Evolutionary conservation across 1,140 invertebrate species (phyloP), one percentile per base, ranked within the genome.

Genomic region (Hyphantria cunea): DNA sequence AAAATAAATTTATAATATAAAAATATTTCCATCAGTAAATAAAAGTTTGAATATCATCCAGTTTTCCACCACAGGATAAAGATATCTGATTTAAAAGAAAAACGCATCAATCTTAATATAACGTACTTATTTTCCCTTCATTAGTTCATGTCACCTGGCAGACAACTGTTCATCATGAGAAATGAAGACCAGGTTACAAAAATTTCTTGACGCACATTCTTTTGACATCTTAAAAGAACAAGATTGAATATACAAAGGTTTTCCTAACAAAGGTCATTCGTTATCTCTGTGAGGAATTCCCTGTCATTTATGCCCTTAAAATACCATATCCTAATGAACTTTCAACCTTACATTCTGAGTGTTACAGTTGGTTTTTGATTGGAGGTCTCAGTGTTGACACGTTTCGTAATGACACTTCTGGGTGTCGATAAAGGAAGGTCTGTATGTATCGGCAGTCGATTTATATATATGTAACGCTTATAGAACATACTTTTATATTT

Each of bases 401-500:
- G 37, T 13, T 7, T 44, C 6, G 41, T 44, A 12, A 44, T 7
- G 11, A 44, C n/a, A 44, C 41, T 44, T 44, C 12, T 13, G 41
- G 41, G n/a, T 13, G 41, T 44, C 41, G 41, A 44, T 44, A 56
- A 14, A 56, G 53, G 53, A 56, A 56, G 42, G 13, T n/a, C 25
- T 13, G 17, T 25, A 42, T 31, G 39, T 42, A 54, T 54, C 52
- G 52, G 15, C 0, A 54, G 42, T 42, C 52, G 17, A 25, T 54
- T 42, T 9, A 54, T 42, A 53, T 52, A 10, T 13, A 37, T 37
- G 34, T 44, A 44, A 12, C 47, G 15, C 25, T 49, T 49, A 49
- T 25, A 25, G 6, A 25, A 11, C 17, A 6, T 11, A 5, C 13
- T 47, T 13, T 12, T 4, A 13, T 47, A 47, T 12, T 8, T 37